phyloP scores from a whole-genome alignment of 1,140 invertebrate genomes.

The Bombus pascuorum region DNA sequence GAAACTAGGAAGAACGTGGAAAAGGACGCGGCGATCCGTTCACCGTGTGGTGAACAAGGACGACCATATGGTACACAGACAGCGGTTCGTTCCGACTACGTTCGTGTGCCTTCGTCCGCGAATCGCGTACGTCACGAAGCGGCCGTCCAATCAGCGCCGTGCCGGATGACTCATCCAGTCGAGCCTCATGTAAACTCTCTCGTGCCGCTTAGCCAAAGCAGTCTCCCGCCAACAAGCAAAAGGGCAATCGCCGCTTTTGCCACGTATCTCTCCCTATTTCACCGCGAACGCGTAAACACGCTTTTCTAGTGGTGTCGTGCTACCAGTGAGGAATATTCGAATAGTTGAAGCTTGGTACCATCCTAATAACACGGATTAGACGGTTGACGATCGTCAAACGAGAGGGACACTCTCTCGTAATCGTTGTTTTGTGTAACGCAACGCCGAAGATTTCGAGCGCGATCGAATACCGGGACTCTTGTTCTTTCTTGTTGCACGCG shows the following conservation, averaged over 20 bases:
- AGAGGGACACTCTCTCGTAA: background rate
- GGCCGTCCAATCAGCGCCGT: constrained; percentile 67
- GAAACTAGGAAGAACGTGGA: constrained; percentile 38
- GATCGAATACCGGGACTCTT: background rate
- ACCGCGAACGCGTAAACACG: constrained; percentile 15
- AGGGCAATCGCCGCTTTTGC: constrained; percentile 30
- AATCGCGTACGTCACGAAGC: constrained; percentile 68
- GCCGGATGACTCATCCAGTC: constrained; percentile 71
- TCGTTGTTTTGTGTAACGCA: constrained; percentile 24
- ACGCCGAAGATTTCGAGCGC: background rate
- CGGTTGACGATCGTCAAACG: background rate
- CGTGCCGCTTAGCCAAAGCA: constrained; percentile 63
- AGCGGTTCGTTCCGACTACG: constrained; percentile 18
- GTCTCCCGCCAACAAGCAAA: constrained; percentile 69
- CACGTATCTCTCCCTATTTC: constrained; percentile 35
- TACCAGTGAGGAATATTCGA: background rate
- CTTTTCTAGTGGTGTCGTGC: constrained; percentile 7
- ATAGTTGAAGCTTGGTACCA: no score
- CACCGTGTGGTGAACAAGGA: background rate
- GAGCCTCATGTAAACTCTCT: constrained; percentile 75
- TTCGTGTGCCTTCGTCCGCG: constrained; percentile 51
- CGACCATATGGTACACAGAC: background rate
- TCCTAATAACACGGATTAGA: background rate
- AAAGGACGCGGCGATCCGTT: background rate
- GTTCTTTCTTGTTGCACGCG: background rate